Base-by-base conservation (phyloP, 2,113 vertebrate genomes). In the Coptodon bakossiorum region DNA sequence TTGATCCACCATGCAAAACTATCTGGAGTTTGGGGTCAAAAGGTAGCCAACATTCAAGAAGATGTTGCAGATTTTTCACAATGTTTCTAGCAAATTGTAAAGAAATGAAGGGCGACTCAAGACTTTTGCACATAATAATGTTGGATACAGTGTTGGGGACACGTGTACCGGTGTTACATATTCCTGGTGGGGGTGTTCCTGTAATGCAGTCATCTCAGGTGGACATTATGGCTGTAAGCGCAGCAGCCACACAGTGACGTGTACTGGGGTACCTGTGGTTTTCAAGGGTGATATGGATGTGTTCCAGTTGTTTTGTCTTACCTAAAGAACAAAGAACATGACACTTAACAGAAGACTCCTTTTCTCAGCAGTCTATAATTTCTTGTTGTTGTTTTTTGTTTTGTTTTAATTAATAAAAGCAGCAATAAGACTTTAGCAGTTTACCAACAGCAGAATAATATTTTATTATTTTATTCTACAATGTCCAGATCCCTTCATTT, bases 101-200 rank as follows among this genome's bases (percentile, higher is more conserved):
- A 34, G 59, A 63, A 63, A 34, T 63, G 59, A 61, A 34, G 59
- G 0, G 2, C 5, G 29, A 61, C 59, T 19, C 59, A 61, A 2
- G 3, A 3, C 29, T 3, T 61, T 34, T 61, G 29, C 5, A 61
- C 1, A 6, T 31, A 40, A 68, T n/a, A 38, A 34, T 22, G 63
- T 7, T 68, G 19, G 34, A 29, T 16, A 16, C 56, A 57, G 24
- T 29, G 56, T 57, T 5, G 0, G 13, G 13, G 56, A 29, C 16
- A 14, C 22, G 7, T 27, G 54, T 2, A 56, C 53, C 53, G 0
- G 1, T 0, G 0, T 13, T 56, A 24, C 11, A n/a, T n/a, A n/a
- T n/a, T n/a, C n/a, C n/a, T n/a, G n/a, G n/a, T n/a, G n/a, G n/a
- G n/a, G n/a, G n/a, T n/a, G n/a, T n/a, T 22, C 22, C 19, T 52